phyloP scores from a whole-genome alignment of 2,888 invertebrate species.

The Pyralis farinalis region DNA sequence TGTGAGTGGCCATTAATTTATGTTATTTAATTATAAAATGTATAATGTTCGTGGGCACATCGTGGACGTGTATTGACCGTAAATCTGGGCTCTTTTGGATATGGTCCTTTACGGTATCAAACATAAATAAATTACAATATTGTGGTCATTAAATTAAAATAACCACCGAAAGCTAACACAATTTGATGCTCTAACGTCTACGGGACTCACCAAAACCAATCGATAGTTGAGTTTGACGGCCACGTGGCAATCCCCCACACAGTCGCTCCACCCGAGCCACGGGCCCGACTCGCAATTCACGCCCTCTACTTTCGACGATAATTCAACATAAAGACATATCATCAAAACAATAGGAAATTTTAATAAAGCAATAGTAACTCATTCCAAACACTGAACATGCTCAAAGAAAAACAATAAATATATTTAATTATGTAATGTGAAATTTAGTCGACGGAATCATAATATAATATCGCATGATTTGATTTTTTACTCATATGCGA shows the following conservation, averaged over 20 bases:
- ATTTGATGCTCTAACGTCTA: neutral
- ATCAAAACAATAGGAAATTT: constrained; percentile 8
- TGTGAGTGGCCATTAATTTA: no score
- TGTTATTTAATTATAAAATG: no score
- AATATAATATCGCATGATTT: no score
- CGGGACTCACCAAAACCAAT: constrained; percentile 46
- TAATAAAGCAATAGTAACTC: constrained; percentile 5
- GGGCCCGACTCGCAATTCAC: constrained; percentile 54
- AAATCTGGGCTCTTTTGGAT: no score
- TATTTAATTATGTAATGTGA: no score
- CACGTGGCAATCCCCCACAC: constrained; percentile 59
- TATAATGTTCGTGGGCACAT: no score
- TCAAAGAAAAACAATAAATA: constrained; percentile 7
- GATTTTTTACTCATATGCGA: no score
- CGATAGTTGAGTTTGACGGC: constrained; percentile 67
- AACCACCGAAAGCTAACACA: neutral
- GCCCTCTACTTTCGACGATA: constrained; percentile 28
- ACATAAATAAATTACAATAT: neutral
- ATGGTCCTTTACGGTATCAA: no score
- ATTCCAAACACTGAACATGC: neutral
- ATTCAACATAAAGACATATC: constrained; percentile 8
- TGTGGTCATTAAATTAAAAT: neutral
- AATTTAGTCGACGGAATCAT: no score
- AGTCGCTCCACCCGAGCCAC: constrained; percentile 69
- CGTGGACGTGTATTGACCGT: no score